These are phyloP conservation scores for Isotomurus palustris DNA, from an alignment of 2,888 invertebrate genomes.

Conservation along the genomic window DNA sequence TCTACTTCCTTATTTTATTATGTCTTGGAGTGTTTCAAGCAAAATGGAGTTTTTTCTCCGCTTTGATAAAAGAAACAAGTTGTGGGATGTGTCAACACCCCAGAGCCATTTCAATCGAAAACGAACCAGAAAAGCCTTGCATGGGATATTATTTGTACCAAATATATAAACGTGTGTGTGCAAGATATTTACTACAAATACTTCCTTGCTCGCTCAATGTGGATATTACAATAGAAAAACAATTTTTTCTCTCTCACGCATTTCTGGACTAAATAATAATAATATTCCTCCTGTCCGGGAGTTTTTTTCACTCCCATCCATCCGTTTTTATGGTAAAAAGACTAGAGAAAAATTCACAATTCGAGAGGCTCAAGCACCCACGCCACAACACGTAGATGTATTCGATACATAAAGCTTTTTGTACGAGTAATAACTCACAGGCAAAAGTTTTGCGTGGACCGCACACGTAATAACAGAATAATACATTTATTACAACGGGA, in stretches of 20 bases:
- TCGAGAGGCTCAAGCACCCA: no score
- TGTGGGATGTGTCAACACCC: slow-evolving; percentile 13
- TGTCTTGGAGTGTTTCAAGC: no score
- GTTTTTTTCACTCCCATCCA: not conserved
- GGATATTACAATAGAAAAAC: slow-evolving; percentile 18
- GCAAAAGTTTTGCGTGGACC: not conserved
- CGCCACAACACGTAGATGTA: no score
- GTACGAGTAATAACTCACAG: no score
- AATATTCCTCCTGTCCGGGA: not conserved
- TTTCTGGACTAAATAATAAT: not conserved
- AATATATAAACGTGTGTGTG: slow-evolving; percentile 7
- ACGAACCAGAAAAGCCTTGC: not conserved
- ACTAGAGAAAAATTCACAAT: no score
- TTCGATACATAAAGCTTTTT: no score
- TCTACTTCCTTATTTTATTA: no score
- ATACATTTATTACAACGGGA: no score
- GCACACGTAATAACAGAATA: not conserved
- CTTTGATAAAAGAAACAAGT: no score
- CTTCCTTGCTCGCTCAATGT: no score
- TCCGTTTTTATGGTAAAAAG: no score
- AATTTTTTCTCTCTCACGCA: slow-evolving; percentile 10
- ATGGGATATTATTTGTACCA: not conserved
- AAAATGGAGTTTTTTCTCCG: no score
- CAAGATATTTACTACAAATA: slow-evolving; percentile 1
- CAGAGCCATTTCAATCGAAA: slow-evolving; percentile 2